phyloP scores from a whole-genome alignment of 2,113 vertebrate species.

The Cyanoderma ruficeps region DNA sequence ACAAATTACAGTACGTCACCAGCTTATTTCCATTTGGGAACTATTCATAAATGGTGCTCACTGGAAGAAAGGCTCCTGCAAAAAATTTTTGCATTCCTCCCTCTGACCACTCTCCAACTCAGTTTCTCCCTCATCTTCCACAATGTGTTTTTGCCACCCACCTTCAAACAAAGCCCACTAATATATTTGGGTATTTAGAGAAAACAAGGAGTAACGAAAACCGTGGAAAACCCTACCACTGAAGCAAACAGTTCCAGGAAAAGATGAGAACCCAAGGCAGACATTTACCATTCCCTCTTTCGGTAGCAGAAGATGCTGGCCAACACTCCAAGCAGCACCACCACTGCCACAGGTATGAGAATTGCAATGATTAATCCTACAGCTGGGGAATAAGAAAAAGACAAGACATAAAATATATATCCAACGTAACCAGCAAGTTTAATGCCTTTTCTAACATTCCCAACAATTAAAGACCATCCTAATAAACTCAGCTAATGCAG shows the following conservation, averaged over 20 bases:
- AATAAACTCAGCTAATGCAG: background rate
- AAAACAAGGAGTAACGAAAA: background rate
- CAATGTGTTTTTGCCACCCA: background rate
- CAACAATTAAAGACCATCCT: background rate
- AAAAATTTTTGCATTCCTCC: background rate
- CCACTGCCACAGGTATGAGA: constrained; percentile 76
- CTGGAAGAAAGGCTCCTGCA: background rate
- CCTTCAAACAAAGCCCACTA: background rate
- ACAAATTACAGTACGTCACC: background rate
- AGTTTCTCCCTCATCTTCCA: background rate
- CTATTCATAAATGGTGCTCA: background rate
- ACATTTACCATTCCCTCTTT: constrained; percentile 81
- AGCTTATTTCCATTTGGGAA: background rate
- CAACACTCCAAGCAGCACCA: constrained; percentile 71
- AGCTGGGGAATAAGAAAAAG: constrained; percentile 45
- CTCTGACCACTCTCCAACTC: background rate
- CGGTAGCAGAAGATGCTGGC: constrained; percentile 78
- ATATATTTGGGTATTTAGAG: background rate
- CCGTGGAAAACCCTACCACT: background rate
- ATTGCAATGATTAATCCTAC: constrained; percentile 80
- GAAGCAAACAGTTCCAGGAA: background rate
- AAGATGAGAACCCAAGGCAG: background rate
- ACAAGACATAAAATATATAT: background rate
- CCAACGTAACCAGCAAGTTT: background rate
- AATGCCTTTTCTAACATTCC: background rate